Evolutionary conservation across 2,797 vertebrate species (phyloP).

Genomic region (Lepilemur septentrionalis): DNA sequence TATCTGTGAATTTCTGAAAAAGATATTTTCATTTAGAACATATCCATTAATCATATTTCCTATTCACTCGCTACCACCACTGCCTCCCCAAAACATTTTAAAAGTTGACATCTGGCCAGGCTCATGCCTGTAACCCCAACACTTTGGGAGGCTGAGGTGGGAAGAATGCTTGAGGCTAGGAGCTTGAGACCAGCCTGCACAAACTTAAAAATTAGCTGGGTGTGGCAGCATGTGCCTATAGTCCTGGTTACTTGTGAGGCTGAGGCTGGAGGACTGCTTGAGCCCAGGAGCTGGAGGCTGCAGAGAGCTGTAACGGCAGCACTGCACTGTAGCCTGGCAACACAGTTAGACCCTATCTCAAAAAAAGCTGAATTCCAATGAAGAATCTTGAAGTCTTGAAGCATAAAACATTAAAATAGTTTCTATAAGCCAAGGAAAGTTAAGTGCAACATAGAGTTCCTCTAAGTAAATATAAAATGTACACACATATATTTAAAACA

Average conservation of each 20-base stretch:
- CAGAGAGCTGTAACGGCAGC: not conserved
- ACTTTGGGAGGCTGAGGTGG: not conserved
- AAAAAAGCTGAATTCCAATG: not conserved
- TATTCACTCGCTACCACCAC: not conserved
- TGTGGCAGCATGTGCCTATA: not conserved
- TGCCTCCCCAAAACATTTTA: not conserved
- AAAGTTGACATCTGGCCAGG: not conserved
- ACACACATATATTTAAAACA: not conserved
- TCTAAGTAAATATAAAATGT: conserved; percentile 7
- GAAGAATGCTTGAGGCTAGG: too few species aligned
- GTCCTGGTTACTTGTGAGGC: not conserved
- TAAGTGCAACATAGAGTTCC: not conserved
- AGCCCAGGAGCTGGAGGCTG: not conserved
- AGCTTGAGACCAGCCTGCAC: not conserved
- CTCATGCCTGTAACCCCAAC: not conserved
- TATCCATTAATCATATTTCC: not conserved
- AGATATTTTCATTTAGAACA: not conserved
- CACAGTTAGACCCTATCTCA: not conserved
- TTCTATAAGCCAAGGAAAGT: not conserved
- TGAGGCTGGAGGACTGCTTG: not conserved
- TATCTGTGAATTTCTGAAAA: not conserved
- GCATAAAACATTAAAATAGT: conserved; percentile 16
- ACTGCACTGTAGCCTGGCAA: not conserved
- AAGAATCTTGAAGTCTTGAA: not conserved
- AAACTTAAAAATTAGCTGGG: not conserved